Conservation (phyloP, 2,888 invertebrate species). For the Lumbricus terrestris region DNA sequence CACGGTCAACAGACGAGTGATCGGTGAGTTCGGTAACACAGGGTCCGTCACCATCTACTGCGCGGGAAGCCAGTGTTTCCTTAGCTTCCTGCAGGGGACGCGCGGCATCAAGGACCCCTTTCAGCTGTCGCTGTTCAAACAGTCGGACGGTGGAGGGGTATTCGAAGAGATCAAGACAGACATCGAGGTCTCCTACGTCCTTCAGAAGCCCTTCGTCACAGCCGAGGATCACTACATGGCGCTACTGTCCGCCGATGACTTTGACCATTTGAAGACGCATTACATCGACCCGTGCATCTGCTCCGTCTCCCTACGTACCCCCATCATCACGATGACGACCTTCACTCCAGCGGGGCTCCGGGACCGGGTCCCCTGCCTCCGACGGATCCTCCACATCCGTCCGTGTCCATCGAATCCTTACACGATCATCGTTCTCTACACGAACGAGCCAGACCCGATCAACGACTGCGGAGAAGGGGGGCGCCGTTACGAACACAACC, state of each 20-base stretch:
- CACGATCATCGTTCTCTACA: conserved; percentile 48
- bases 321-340: conserved; percentile 36
- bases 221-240: conserved; percentile 51
- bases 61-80: conserved; percentile 40
- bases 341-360: conserved; percentile 49
- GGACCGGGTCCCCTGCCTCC: conserved; percentile 44
- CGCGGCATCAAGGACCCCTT: conserved; percentile 43
- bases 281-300: conserved; percentile 51
- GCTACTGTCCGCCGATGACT: conserved; percentile 49
- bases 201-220: conserved; percentile 50
- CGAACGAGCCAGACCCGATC: conserved; percentile 34
- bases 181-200: conserved; percentile 43
- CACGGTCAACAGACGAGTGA: conserved; percentile 46
- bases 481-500: conserved; percentile 34
- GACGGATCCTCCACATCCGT: conserved; percentile 47
- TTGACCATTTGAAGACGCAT: conserved; percentile 38
- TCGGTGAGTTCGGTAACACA: conserved; percentile 52
- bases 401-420: conserved; percentile 43
- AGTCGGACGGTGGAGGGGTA: conserved; percentile 39
- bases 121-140: conserved; percentile 45
- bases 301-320: conserved; percentile 45
- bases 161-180: conserved; percentile 44
- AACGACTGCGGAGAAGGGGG: too few relatives aligned
- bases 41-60: conserved; percentile 46
- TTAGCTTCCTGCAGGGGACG: conserved; percentile 46